Base-by-base conservation (phyloP, 2,888 invertebrate species). In the Octodonta nipae region DNA sequence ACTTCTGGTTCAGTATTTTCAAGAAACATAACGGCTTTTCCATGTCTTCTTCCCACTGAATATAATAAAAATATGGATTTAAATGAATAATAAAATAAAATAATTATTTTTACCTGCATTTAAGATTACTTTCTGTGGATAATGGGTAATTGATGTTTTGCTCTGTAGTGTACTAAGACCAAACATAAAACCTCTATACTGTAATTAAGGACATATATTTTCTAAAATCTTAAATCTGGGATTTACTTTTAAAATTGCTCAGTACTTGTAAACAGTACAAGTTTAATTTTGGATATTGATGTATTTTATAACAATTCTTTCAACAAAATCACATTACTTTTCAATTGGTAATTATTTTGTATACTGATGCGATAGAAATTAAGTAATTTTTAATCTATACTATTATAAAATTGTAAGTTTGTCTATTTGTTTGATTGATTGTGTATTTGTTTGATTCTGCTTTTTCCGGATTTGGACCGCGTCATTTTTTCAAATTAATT, bases 131-230 rank as follows among this genome's bases (percentile, higher is more conserved):
- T 66, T 66, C 16, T 73, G 64, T 15, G 47, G 75, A 66, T 50
- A 71, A 70, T 43, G 63, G 60, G 46, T 63, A 16, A 84, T 63
- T 1, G 75, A 66, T 51, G 71, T 71, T 55, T 80, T 73, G 22
- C 78, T 72, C 52, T 78, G 74, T 44, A 70, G 70, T 52, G 75
- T 75, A 30, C 71, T 76, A 3, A 84, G 58, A 3, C 83, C 84
- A 51, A 83, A 70, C 40, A 84, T 66, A 36, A 73, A 67, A 7
- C 75, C 77, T 46, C 75, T 75, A 41, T 5, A n/a, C 11, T 10
- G 2, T 25, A n/a, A 7, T 25, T 25, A 25, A 25, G 25, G 25
- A n/a, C 6, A 25, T 25, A n/a, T n/a, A n/a, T n/a, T n/a, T n/a
- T n/a, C n/a, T n/a, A n/a, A n/a, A n/a, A n/a, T n/a, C n/a, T n/a